Evolutionary conservation across 2,888 invertebrate species (phyloP).

Genomic region (Stenoptilia bipunctidactyla): DNA sequence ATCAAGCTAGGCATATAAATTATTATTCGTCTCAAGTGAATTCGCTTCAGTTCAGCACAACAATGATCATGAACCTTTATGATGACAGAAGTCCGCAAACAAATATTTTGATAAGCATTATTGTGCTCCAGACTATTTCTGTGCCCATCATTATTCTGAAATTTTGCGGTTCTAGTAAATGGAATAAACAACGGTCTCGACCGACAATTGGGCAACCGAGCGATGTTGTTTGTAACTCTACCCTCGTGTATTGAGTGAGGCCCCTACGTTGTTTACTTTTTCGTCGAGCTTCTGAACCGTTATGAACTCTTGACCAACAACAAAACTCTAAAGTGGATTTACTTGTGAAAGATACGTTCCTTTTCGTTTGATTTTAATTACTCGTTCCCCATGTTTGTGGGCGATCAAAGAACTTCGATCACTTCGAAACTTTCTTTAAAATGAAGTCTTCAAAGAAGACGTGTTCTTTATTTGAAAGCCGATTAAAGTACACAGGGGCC

Average conservation of each 20-base stretch:
- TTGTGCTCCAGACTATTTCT: too few species aligned
- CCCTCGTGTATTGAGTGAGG: conserved; percentile 11
- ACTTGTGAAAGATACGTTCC: conserved; percentile 20
- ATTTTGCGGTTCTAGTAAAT: too few species aligned
- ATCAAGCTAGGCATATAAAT: too few species aligned
- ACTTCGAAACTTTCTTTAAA: too few species aligned
- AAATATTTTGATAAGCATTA: too few species aligned
- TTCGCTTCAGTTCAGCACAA: too few species aligned
- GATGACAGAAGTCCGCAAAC: too few species aligned
- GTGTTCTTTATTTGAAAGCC: neutral
- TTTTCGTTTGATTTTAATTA: conserved; percentile 8
- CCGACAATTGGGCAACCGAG: neutral
- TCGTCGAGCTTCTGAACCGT: conserved; percentile 30
- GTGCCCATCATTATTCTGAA: too few species aligned
- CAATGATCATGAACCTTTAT: too few species aligned
- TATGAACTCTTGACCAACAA: conserved; percentile 29
- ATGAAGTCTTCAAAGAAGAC: too few species aligned
- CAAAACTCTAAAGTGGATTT: conserved; percentile 24
- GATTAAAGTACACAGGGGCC: neutral
- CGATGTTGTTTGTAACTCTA: neutral
- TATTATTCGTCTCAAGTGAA: too few species aligned
- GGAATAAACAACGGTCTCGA: conserved; percentile 2
- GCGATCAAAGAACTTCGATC: neutral
- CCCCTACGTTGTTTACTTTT: conserved; percentile 31
- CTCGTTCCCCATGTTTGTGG: neutral